phyloP scores from a whole-genome alignment of 2,797 vertebrate species.

The Acipenser transmontanus region DNA sequence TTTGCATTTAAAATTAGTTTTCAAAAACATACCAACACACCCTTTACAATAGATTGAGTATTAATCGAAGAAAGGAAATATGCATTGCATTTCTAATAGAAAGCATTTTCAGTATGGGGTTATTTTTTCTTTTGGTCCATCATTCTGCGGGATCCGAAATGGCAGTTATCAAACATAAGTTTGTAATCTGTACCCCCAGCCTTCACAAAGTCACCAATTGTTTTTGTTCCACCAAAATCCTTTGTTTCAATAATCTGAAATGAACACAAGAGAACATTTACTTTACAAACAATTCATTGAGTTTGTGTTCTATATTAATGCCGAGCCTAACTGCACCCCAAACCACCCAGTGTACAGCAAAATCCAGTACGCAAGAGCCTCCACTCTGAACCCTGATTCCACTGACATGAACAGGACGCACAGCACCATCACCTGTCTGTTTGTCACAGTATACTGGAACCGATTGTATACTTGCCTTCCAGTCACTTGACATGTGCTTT shows the following conservation, averaged over 20 bases:
- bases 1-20: no score
- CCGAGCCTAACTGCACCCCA: background rate
- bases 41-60: no score
- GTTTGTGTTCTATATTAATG: background rate
- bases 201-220: conserved; percentile 35
- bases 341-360: background rate
- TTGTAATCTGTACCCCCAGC: conserved; percentile 36
- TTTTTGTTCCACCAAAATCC: conserved; percentile 34
- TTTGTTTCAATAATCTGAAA: conserved; percentile 34
- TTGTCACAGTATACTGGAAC: background rate
- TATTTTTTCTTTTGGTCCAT: conserved; percentile 20
- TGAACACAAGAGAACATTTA: background rate
- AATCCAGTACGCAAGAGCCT: background rate
- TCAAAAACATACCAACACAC: no score
- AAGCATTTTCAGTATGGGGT: no score
- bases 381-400: background rate
- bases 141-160: conserved; percentile 33
- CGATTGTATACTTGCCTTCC: conserved; percentile 34
- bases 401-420: background rate
- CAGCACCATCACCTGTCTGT: no score
- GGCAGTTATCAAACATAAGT: conserved; percentile 39
- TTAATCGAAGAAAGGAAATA: no score
- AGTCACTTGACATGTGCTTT: conserved; percentile 35
- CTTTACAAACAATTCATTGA: background rate
- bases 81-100: no score